Base-by-base conservation (phyloP, 2,113 vertebrate genomes). In the Silurus meridionalis region DNA sequence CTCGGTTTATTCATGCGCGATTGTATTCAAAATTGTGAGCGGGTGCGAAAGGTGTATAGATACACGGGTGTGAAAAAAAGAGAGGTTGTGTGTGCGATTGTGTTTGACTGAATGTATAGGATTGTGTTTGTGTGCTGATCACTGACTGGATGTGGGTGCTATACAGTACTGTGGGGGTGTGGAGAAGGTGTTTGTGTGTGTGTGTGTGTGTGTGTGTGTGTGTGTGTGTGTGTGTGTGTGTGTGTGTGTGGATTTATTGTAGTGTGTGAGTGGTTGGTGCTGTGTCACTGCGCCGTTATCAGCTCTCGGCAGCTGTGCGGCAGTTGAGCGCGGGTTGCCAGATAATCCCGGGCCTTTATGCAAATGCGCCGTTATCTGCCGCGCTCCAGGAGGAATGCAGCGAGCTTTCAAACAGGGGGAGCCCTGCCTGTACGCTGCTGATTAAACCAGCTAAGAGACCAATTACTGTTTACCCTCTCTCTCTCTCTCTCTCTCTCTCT, bases 311-410 rank as follows among this genome's bases (percentile, higher is more conserved):
- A 93, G 92, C 91, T 91, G 92, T 72, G 80, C 88, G 89, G 88
- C 92, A 88, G 91, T 88, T 89, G 86, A 88, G 87, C 91, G 69
- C 90, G 91, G 93, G 91, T 93, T 92, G 93, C 93, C 94, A 94
- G 93, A 93, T 95, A 94, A 94, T 93, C 93, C 92, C 69, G 81
- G 91, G 89, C 92, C 92, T 90, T 85, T 91, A 94, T 92, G 91
- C 92, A 95, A 94, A 94, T 95, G 92, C 87, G 85, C 86, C 90
- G 87, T 93, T 93, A 92, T 94, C 87, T 55, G 88, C 14, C 67
- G 0, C 28, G 92, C 92, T 89, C 88, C 91, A 89, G 93, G 90
- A 93, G 92, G 91, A 92, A 91, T 89, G 89, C 79, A 74, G 90
- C 88, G 91, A 88, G 86, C 89, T 92, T 89, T 91, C 88, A 89